Evolutionary conservation across 1,140 invertebrate species (phyloP).

Genomic region (Chionoecetes opilio): DNA sequence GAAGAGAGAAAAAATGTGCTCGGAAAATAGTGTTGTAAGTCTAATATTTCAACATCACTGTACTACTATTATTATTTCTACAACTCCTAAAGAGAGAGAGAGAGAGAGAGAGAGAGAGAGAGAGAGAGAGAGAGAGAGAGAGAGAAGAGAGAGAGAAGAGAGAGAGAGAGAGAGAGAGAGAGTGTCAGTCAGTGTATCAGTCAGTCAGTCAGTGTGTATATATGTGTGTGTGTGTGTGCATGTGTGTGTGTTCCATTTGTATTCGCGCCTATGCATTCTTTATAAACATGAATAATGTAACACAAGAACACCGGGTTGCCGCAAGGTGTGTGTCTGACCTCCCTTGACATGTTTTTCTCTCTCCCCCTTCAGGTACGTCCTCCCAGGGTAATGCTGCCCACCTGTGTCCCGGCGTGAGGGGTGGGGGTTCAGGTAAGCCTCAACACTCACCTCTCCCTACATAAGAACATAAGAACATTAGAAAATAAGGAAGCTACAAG

Average conservation of each 20-base stretch:
- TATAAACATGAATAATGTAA: not conserved
- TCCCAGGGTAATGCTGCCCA: not conserved
- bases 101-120: too few relatives aligned
- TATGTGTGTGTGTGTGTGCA: not conserved
- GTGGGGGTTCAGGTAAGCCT: not conserved
- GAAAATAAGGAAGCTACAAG: too few relatives aligned
- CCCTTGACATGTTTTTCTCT: not conserved
- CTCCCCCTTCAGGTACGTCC: not conserved
- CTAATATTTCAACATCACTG: too few relatives aligned
- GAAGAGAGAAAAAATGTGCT: too few relatives aligned
- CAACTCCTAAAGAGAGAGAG: not conserved
- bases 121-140: too few relatives aligned
- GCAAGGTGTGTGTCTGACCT: not conserved
- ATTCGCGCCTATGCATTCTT: not conserved
- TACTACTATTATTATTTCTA: too few relatives aligned
- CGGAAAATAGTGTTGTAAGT: too few relatives aligned
- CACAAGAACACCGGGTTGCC: not conserved
- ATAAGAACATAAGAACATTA: too few relatives aligned
- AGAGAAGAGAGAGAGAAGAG: too few relatives aligned
- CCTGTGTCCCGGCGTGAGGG: not conserved
- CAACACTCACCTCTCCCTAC: not conserved
- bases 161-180: too few relatives aligned
- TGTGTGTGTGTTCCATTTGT: constrained; percentile 32
- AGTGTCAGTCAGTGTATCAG: not conserved
- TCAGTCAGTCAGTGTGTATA: not conserved